Evolutionary conservation across 2,888 invertebrate species (phyloP), one percentile per base, ranked within the genome.

Genomic region (Drosophila helvetica): DNA sequence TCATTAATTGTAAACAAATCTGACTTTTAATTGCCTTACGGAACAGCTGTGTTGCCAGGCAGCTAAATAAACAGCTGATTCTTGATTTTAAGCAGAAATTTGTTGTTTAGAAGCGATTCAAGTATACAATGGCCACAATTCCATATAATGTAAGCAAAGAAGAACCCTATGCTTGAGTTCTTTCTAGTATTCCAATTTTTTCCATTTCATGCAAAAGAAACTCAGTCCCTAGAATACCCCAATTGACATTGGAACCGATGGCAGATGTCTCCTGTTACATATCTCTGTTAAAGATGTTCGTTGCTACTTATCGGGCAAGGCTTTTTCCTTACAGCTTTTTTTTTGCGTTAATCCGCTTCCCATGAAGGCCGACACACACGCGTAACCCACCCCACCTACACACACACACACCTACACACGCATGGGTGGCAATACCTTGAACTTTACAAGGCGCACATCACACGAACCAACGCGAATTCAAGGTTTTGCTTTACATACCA

Each of bases 381-480:
- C 30, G 48, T 51, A 52, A 22, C 18, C 51, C 65, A 22, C 68
- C 43, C 48, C 52, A 47, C 52, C 45, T 56, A 54, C 22, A 22
- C 30, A 68, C 43, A 46, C 47, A 17, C 22, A 43, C 17, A 17
- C 22, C 33, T 15, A 12, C 18, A 46, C 17, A 22, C 22, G 22
- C 58, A 42, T 19, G 15, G 43, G 18, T 19, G 55, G 19, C 27
- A 42, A 43, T 58, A 55, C 74, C 74, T 69, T 69, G 68, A 74
- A 74, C 74, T 74, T 64, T 74, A 73, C 47, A 33, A 55, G 58
- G 65, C 51, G 18, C 18, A 46, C 45, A 46, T 5, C 45, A 10
- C 18, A 45, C 18, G 17, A 18, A 50, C 45, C 27, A 38, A 10
- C 6, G 63, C 19, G 63, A n/a, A 33, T 67, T 67, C 66, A 67